Evolutionary conservation across 1,140 invertebrate species (phyloP).

Genomic region (Helicoverpa zea): DNA sequence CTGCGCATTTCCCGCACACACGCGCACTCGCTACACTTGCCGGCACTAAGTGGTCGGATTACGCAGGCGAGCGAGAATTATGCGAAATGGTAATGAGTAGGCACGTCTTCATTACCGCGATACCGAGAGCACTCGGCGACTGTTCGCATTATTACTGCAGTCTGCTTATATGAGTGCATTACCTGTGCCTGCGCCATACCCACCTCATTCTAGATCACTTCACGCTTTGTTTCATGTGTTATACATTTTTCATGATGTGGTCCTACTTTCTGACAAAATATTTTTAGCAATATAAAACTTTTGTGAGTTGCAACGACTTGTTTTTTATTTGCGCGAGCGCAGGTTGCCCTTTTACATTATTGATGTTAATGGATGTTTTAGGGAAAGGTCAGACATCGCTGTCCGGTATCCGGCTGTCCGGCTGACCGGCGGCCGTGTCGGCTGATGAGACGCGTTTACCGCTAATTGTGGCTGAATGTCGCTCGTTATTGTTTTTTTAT

Average conservation of each 20-base stretch:
- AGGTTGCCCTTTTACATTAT: constrained; percentile 6
- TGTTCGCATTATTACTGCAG: not conserved
- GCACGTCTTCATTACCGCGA: constrained; percentile 28
- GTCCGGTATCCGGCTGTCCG: not conserved
- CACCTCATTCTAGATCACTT: not conserved
- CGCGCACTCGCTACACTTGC: not conserved
- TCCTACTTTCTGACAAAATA: not conserved
- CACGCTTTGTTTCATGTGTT: not conserved
- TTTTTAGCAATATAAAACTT: not conserved
- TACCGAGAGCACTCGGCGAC: not conserved
- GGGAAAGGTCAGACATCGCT: not conserved
- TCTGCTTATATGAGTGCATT: constrained; percentile 15
- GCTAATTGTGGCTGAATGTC: not conserved
- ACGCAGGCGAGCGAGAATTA: not conserved
- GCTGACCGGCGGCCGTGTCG: not conserved
- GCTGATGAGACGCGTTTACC: not conserved
- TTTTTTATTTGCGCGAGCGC: not conserved
- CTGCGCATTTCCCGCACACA: not conserved
- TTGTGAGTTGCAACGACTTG: not conserved
- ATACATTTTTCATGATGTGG: not conserved
- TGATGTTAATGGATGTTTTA: constrained; percentile 20
- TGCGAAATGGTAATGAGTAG: constrained; percentile 33
- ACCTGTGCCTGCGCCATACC: not conserved
- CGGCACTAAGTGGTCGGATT: constrained; percentile 11
- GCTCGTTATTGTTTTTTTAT: not conserved